phyloP scores from a whole-genome alignment of 2,797 vertebrate species.

The Syndactyla subalaris region DNA sequence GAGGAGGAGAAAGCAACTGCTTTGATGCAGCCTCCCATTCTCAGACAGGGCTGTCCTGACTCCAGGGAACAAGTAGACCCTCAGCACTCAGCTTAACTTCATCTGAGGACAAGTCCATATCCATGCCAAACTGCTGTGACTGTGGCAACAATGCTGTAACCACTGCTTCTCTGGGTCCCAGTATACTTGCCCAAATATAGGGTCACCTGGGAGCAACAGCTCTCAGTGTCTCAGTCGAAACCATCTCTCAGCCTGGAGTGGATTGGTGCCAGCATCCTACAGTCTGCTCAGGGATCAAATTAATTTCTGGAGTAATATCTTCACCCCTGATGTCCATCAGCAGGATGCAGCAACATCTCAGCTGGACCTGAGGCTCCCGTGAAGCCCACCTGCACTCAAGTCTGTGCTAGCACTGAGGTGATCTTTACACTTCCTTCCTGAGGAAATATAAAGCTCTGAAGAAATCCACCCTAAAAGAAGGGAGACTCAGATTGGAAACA shows the following conservation, averaged over 20 bases:
- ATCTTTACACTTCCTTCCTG: not conserved
- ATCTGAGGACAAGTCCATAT: not conserved
- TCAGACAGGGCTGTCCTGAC: fast-evolving
- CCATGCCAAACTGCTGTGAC: not conserved
- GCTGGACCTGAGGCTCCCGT: not conserved
- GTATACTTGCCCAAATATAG: not conserved
- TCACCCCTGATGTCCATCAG: not conserved
- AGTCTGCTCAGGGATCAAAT: not conserved
- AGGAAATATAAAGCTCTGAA: not conserved
- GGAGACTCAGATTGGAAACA: not conserved
- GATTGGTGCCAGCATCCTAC: not conserved
- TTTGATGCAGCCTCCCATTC: not conserved
- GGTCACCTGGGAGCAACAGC: not conserved
- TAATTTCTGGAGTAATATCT: not conserved
- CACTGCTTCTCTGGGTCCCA: not conserved
- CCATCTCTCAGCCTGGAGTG: not conserved
- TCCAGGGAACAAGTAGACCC: not conserved
- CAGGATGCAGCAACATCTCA: not conserved
- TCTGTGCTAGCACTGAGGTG: not conserved
- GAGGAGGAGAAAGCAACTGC: not conserved
- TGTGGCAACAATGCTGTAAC: not conserved
- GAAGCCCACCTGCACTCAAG: not conserved
- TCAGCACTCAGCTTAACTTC: not conserved
- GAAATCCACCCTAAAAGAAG: not conserved
- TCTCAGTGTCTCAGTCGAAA: not conserved